Evolutionary conservation across 2,888 invertebrate species (phyloP), one percentile per base, ranked within the genome.

Genomic region (Phortica okadai): DNA sequence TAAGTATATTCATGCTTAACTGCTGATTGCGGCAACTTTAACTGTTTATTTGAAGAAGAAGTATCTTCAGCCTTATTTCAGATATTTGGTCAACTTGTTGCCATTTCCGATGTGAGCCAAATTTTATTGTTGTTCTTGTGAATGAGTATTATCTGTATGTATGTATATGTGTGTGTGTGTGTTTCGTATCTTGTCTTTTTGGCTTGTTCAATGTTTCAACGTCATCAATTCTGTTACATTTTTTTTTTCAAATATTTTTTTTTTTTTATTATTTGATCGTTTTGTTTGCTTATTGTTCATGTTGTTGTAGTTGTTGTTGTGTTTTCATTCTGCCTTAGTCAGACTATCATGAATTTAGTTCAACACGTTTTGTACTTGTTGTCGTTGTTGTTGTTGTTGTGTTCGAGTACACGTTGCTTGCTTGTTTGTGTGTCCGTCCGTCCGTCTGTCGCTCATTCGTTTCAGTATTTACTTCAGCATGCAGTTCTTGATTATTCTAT

Each of bases 251-350:
- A 73, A 70, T 62, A 14, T 70, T 72, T 69, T 42, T 59, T 59
- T 42, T 54, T 67, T 76, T 62, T 73, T 21, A 25, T 59, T 59
- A 54, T 72, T 67, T 75, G 75, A 69, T 67, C 66, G 56, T 0
- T 21, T 14, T 10, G 10, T 14, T 33, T 73, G 67, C 21, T 33
- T 75, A 45, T 74, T 77, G 69, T 78, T 58, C 33, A 50, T 59
- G 59, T 69, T 75, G 54, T 73, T 67, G 33, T 33, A 4, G 73
- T 25, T 25, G 62, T 73, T 76, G 66, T 41, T 41, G 66, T 41
- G 77, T 78, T 79, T 79, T 78, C 82, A 79, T 79, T 75, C 67
- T 69, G 56, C 21, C 73, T 41, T 79, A 74, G 79, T 81, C 81
- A 56, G 41, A 73, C 80, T 59, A 45, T 56, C 78, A 80, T 78